Percentiles rank a stretch among this genome's conserved stretches.
Evolutionary conservation across 2,888 invertebrate genomes (phyloP).

Genomic region (Mimachlamys varia): DNA sequence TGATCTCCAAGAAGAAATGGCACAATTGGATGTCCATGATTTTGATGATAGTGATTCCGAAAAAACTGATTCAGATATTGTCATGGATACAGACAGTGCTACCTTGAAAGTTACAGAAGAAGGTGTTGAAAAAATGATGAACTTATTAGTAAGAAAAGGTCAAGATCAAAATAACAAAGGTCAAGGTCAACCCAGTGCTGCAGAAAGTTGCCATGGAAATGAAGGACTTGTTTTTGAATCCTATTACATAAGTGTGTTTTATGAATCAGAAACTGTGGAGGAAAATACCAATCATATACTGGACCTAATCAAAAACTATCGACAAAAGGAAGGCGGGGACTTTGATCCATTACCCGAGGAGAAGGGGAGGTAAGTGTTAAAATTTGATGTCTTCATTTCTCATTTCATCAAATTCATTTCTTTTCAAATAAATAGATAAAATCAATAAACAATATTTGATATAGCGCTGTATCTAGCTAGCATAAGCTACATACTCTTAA

Average conservation of each 20-base stretch:
- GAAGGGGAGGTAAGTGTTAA: neutral
- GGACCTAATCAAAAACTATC: slow-evolving; percentile 66
- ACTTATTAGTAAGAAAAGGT: neutral
- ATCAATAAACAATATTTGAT: too few species aligned
- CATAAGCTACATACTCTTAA: too few species aligned
- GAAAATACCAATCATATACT: slow-evolving; percentile 63
- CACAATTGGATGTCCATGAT: neutral
- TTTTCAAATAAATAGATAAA: too few species aligned
- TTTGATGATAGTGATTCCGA: slow-evolving; percentile 4
- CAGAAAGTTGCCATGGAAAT: neutral
- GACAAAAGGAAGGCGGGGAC: slow-evolving; percentile 61
- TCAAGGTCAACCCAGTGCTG: slow-evolving; percentile 32
- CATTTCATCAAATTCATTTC: too few species aligned
- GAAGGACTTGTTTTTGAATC: slow-evolving; percentile 51
- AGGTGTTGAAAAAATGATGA: slow-evolving; percentile 39
- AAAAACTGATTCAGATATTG: neutral
- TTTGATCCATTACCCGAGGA: neutral
- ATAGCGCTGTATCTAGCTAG: too few species aligned
- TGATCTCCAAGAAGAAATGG: slow-evolving; percentile 17
- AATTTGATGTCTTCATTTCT: too few species aligned
- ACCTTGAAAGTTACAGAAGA: slow-evolving; percentile 23
- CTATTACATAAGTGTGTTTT: slow-evolving; percentile 70
- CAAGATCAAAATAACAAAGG: neutral
- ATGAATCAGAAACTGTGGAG: slow-evolving; percentile 58
- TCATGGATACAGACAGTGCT: neutral